Evolutionary conservation across 2,888 invertebrate genomes (phyloP), one percentile per base, ranked within the genome.

Genomic region (Hesperia comma): DNA sequence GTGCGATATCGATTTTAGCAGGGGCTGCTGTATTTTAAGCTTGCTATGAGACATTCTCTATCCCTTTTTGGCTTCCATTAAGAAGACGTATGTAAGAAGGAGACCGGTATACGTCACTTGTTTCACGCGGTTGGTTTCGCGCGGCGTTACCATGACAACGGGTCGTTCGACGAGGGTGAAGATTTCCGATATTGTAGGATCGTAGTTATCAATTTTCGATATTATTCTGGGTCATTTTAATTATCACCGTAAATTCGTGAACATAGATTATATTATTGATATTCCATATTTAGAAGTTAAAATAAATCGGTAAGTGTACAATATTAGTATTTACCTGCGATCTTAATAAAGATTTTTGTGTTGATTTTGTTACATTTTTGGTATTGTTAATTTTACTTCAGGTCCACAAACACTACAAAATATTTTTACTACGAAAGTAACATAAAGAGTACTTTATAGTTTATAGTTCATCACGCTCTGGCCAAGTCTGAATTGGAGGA

Each of bases 1-100:
- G 92, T 88, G 91, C 90, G 91, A 92, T 92, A 93, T 93, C 93
- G 93, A 93, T 93, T 92, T 92, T 92, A 86, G 85, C 81, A 77
- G 79, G 82, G 80, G 83, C 83, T 78, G 82, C 82, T 84, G 84
- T 84, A 78, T 67, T 77, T 76, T 75, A 68, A 75, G 79, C 79
- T 79, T 74, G 82, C 73, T n/a, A 41, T 67, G 69, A 75, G 53
- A 68, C 10, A 19, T 77, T 69, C n/a, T 0, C 69, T 64, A 46
- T 85, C 86, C 77, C 84, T 61, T 67, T 88, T 72, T 1, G 43
- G 53, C 81, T 46, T 70, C 70, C 0, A 19, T 40, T 26, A 41
- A 72, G 71, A 19, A 70, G 43, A 21, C 1, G 0, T 10, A 64
- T n/a, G 79, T 43, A 15, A 69, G 78, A 87, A 67, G 74, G 83